Base-by-base conservation (phyloP, 1,140 invertebrate species). In the Zaprionus lachaisei region DNA sequence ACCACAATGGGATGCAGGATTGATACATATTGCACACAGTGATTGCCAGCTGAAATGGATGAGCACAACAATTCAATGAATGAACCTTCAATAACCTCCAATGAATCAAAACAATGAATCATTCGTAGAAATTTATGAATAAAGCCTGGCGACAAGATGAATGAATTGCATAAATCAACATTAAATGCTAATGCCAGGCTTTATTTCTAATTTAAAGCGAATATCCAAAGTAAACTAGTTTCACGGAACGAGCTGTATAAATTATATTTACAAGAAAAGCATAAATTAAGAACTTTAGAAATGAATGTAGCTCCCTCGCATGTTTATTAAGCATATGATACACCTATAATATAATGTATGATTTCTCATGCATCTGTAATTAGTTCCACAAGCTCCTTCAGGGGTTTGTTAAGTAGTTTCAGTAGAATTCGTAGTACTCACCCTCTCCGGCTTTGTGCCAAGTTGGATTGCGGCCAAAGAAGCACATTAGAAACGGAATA, bases 401-500 rank as follows among this genome's bases (percentile, higher is more conserved):
- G 7, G 7, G 6, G 41, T 17, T 47, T 47, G 37, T 6, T n/a
- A 51, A 7, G 17, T 12, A 49, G 20, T 9, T 47, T 6, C 14
- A 9, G 2, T 20, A n/a, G 1, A 49, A n/a, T n/a, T 41, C 5
- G 7, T 17, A 17, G 1, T 4, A 80, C 93, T 93, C 91, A 96
- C 95, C 93, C 66, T 94, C 93, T 56, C 87, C 91, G 11, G 94
- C 94, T 66, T 94, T 93, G 49, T 95, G 94, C 96, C 96, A 97
- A 67, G 95, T 95, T 2, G 94, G 94, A 87, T 96, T 96, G 1
- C 95, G 95, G 2, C 95, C 92, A 73, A 97, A 98, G 91, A 97
- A 97, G 65, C 96, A 97, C 15, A 98, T 93, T 61, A 99, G 95
- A 93, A 97, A 99, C 75, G 99, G 97, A 80, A 99, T 96, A 93